Base-by-base conservation (phyloP, 2,888 invertebrate species). In the Scrobipalpa costella region DNA sequence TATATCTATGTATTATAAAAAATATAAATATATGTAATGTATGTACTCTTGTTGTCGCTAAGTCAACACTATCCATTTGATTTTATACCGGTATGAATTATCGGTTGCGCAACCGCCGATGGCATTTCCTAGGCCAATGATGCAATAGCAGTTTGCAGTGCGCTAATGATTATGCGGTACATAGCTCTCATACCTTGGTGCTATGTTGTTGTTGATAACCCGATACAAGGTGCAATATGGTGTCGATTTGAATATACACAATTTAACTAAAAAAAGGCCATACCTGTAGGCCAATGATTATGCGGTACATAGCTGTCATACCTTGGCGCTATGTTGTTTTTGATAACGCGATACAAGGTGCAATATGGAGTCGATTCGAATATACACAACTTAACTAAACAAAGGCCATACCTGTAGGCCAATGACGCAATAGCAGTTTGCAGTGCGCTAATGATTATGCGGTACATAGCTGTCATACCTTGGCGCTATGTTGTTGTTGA, bases 81-180 rank as follows among this genome's bases (percentile, higher is more conserved):
- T 60, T 61, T 40, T 59, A 66, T 64, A 62, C 63, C 57, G 13
- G 27, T 49, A 57, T 63, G 63, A 34, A 57, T 57, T 57, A 57
- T 49, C 36, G 44, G 21, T 61, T 64, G 52, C 57, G 47, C 61
- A 64, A 64, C 21, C 7, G 21, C 36, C 17, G n/a, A 19, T 61
- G 57, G 57, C 61, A 61, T 64, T 64, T 64, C 34, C 57, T 64
- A 61, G 57, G 47, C 3, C 61, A 49, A 40, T 64, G 64, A 64
- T 57, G 64, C 64, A 61, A 64, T 34, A 19, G 27, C 34, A 36
- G 58, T 61, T 34, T 34, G 27, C 34, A 36, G 58, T 61, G 57
- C 61, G 49, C 61, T 61, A 61, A 21, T 34, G 55, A 55, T 62
- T 55, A 62, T 63, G 19, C 61, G 61, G 50, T 15, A 13, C 33